Evolutionary conservation across 2,888 invertebrate genomes (phyloP), one percentile per base, ranked within the genome.

Genomic region (Gymnocheta viridis): DNA sequence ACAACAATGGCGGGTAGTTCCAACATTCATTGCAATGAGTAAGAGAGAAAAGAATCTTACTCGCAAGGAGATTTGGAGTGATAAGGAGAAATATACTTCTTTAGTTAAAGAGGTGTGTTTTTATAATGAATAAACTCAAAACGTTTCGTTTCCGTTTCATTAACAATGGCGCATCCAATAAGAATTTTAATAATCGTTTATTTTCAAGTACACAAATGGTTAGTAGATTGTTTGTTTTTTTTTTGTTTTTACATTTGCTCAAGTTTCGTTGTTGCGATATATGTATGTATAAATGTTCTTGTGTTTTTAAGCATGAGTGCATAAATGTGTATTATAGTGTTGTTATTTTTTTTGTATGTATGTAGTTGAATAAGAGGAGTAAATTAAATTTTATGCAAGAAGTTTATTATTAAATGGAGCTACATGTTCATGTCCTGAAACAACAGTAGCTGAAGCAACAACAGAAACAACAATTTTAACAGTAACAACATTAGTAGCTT

Each of bases 381-480:
- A 91, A 91, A 90, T 90, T 90, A 90, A 90, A 90, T 89, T 89
- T 89, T 88, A 89, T 85, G 82, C 81, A 79, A 82, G 89, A 89
- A 90, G 90, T 90, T 90, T 90, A 90, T 90, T 90, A 90, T 90
- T 90, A 90, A 90, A 90, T 90, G 87, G 88, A 90, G 89, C 80
- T 76, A 60, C 74, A 73, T 74, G 64, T 54, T 66, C 67, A 81
- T 67, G 74, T 49, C 66, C 72, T 76, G 24, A 32, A 51, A 69
- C 74, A 67, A 62, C 60, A 44, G 69, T 22, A 79, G 38, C 62
- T 56, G 47, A 41, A 70, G 35, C 69, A 64, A 22, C 64, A 76
- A n/a, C 35, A 58, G 19, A 54, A 67, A 44, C 56, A 77, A 66
- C 38, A 69, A 54, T 38, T 70, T 56, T 14, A 69, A 38, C 44